Evolutionary conservation across 1,140 invertebrate species (phyloP).

Genomic region (Lepidurus apus): DNA sequence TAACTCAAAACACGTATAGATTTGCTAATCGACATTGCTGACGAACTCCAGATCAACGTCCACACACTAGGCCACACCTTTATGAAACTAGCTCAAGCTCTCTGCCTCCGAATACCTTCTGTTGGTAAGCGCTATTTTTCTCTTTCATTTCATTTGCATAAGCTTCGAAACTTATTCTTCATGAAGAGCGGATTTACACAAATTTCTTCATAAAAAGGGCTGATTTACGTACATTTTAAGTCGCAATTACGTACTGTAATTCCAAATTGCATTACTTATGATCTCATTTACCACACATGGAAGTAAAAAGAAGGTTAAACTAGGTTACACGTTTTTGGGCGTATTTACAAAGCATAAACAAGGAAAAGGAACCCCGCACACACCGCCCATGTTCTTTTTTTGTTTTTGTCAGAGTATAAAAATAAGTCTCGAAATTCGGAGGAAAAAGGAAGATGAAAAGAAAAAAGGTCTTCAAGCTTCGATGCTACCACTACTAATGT

Average conservation of each 20-base stretch:
- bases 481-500: neutral
- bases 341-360: neutral
- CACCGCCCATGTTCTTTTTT: no score
- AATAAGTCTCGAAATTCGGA: neutral
- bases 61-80: conserved; percentile 92
- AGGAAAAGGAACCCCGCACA: neutral
- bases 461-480: neutral
- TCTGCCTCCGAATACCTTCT: conserved; percentile 89
- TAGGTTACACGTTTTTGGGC: neutral
- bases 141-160: neutral
- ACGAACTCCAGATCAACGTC: conserved; percentile 91
- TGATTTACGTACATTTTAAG: no score
- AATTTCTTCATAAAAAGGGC: no score
- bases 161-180: no score
- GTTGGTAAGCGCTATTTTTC: conserved; percentile 60
- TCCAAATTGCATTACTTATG: no score
- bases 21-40: conserved; percentile 96
- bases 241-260: no score
- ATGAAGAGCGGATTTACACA: no score
- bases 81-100: conserved; percentile 74
- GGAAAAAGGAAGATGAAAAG: neutral
- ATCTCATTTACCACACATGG: no score
- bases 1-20: conserved; percentile 51
- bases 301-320: no score
- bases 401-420: neutral